A percentile compares a stretch with the other conserved stretches of the same genome.
Evolutionary conservation across 2,797 vertebrate species (phyloP).

Genomic region (Lepus townsendii): DNA sequence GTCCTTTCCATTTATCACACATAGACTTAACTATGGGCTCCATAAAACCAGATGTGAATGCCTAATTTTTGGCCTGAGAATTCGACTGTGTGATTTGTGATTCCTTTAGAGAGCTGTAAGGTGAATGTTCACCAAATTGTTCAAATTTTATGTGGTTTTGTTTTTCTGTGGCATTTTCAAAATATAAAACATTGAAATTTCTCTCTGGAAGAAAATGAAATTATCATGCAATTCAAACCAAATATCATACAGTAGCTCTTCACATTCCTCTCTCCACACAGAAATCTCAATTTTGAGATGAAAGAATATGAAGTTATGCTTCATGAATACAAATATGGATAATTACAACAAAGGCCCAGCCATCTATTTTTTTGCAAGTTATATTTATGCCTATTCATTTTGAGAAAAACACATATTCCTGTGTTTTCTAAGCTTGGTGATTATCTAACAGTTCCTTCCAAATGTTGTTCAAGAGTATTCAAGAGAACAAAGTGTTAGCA

Average conservation of each 20-base stretch:
- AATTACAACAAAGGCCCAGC: constrained; percentile 59
- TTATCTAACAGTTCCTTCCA: constrained; percentile 31
- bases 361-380: constrained; percentile 49
- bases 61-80: background rate
- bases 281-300: constrained; percentile 68
- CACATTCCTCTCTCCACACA: constrained; percentile 35
- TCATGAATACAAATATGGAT: constrained; percentile 62
- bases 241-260: background rate
- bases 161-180: constrained; percentile 35
- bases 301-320: constrained; percentile 51
- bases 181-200: constrained; percentile 54
- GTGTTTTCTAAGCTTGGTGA: constrained; percentile 54
- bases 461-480: constrained; percentile 33
- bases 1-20: constrained; percentile 6
- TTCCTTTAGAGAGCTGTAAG: background rate
- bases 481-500: background rate
- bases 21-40: background rate
- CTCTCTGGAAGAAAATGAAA: constrained; percentile 33
- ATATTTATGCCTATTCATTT: constrained; percentile 63
- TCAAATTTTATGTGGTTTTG: background rate
- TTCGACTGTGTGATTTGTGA: constrained; percentile 10
- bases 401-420: constrained; percentile 12
- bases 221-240: constrained; percentile 15
- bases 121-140: background rate
- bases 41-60: background rate